Conservation (phyloP, 2,797 vertebrate genomes). For the Ptychobarbus kaznakovi region DNA sequence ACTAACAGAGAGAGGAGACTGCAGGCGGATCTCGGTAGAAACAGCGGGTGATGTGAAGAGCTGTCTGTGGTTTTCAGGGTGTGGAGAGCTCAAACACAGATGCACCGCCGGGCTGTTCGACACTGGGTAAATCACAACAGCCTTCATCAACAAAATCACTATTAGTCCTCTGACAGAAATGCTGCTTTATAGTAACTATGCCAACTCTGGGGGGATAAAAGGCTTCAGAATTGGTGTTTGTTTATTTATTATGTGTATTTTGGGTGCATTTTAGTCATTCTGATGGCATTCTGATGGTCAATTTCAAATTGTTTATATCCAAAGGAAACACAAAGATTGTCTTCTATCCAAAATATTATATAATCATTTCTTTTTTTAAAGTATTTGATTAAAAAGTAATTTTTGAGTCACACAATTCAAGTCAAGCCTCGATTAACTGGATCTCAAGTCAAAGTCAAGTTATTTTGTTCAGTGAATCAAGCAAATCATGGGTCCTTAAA, state of each 20-base stretch:
- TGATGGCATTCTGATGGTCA: no score
- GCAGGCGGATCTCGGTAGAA: constrained; percentile 1
- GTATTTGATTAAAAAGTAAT: no score
- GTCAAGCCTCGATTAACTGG: no score
- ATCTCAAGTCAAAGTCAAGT: neutral
- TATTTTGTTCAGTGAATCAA: neutral
- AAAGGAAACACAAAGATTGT: neutral
- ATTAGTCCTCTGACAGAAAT: neutral
- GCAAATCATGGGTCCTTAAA: neutral
- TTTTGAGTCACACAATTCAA: neutral
- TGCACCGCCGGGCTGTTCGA: neutral
- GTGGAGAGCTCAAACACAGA: constrained; percentile 44
- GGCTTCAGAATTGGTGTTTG: neutral
- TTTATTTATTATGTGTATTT: neutral
- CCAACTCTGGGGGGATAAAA: neutral
- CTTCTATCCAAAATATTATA: neutral
- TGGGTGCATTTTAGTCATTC: neutral
- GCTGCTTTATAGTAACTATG: neutral
- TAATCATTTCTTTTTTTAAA: neutral
- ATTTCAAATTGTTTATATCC: neutral
- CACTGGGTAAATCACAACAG: constrained; percentile 44
- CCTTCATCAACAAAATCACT: neutral
- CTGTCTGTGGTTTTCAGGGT: constrained; percentile 34
- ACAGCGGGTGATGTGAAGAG: neutral
- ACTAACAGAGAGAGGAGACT: constrained; percentile 24